phyloP scores from a whole-genome alignment of 2,113 vertebrate genomes.

The Malurus melanocephalus region DNA sequence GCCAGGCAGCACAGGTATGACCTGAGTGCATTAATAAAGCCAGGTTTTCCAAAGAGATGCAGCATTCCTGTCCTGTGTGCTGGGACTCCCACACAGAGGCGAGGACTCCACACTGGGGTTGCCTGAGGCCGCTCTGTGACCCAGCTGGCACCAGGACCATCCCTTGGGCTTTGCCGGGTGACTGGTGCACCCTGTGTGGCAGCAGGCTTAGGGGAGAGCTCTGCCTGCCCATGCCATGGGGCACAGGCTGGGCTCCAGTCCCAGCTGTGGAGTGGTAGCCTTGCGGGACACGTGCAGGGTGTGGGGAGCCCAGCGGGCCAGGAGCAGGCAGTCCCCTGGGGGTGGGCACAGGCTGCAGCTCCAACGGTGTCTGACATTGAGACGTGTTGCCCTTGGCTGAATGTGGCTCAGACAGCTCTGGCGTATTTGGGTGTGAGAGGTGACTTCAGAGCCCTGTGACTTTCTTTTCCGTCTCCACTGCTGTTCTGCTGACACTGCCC shows the following conservation, averaged over 20 bases:
- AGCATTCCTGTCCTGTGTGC: slow-evolving; percentile 28
- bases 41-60: slow-evolving; percentile 11
- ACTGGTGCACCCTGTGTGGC: not conserved
- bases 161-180: not conserved
- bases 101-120: not conserved
- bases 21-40: not conserved
- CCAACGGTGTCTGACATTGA: slow-evolving; percentile 24
- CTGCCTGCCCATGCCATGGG: not conserved
- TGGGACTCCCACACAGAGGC: not conserved
- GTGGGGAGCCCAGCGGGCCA: rapidly evolving
- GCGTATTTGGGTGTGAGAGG: not conserved
- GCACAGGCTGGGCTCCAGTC: not conserved
- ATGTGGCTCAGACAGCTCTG: not conserved
- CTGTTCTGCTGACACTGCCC: not conserved
- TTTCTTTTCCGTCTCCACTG: not conserved
- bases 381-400: slow-evolving; percentile 45
- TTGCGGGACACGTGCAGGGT: rapidly evolving
- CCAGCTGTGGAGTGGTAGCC: not conserved
- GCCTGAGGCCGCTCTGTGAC: not conserved
- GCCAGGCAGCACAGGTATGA: not conserved
- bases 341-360: not conserved
- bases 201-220: not conserved
- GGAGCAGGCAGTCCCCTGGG: rapidly evolving
- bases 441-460: slow-evolving; percentile 59
- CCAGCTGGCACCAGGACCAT: not conserved